Conservation (phyloP, 2,797 vertebrate species). For the Brachyalestes nurse region DNA sequence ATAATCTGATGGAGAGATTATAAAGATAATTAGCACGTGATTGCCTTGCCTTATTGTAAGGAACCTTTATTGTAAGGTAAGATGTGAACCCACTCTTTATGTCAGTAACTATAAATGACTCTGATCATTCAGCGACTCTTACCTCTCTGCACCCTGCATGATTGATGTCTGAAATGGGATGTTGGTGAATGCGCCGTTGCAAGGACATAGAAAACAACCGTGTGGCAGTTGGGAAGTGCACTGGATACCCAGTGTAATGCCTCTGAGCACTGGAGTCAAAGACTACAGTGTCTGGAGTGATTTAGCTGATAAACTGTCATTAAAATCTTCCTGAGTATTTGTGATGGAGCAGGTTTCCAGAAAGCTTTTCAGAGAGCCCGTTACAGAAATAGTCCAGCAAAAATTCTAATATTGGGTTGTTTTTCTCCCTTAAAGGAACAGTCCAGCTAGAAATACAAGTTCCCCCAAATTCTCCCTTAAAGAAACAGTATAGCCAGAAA, state of each 20-base stretch:
- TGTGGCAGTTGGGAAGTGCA: background rate
- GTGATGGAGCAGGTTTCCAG: background rate
- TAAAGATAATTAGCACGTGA: background rate
- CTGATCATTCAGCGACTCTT: background rate
- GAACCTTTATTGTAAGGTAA: background rate
- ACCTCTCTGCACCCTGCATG: background rate
- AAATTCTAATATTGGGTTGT: no score
- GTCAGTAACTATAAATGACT: background rate
- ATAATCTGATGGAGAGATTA: background rate
- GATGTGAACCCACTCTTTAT: background rate
- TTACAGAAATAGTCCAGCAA: background rate
- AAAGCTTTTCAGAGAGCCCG: no score
- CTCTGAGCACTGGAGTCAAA: background rate
- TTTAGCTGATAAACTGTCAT: background rate
- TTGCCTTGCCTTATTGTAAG: background rate
- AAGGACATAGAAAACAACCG: background rate
- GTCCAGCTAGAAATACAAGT: background rate
- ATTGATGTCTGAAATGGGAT: slow-evolving; percentile 5
- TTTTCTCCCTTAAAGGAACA: no score
- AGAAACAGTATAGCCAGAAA: background rate
- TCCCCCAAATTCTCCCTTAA: background rate
- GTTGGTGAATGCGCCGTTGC: background rate
- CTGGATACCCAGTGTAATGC: no score
- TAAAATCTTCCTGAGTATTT: background rate
- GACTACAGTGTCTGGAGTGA: background rate